Evolutionary conservation across 2,888 invertebrate genomes (phyloP).

Genomic region (Meghimatium bilineatum): DNA sequence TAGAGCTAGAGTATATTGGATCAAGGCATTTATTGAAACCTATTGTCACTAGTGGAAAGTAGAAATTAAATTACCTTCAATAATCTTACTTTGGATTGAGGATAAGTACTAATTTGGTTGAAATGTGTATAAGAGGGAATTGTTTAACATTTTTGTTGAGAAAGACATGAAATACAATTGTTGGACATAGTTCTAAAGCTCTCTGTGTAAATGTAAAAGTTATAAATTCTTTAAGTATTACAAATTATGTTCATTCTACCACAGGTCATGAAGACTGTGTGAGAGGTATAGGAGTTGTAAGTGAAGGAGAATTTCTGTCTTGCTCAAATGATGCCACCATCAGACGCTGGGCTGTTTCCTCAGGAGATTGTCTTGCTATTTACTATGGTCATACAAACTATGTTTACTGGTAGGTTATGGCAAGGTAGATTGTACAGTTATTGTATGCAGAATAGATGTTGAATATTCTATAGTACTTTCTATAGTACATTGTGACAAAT

Average conservation of each 20-base stretch:
- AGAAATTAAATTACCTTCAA: too few species aligned
- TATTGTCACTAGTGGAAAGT: too few species aligned
- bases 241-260: background rate
- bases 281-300: conserved; percentile 85
- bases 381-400: conserved; percentile 78
- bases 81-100: too few species aligned
- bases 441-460: background rate
- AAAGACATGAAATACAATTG: too few species aligned
- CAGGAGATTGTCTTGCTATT: conserved; percentile 82
- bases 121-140: too few species aligned
- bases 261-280: conserved; percentile 95
- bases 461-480: too few species aligned
- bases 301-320: conserved; percentile 85
- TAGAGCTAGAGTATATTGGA: too few species aligned
- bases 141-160: too few species aligned
- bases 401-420: conserved; percentile 81
- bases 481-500: too few species aligned
- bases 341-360: conserved; percentile 86
- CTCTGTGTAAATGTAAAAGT: background rate
- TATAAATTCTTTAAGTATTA: background rate
- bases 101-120: too few species aligned
- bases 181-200: background rate
- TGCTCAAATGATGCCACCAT: conserved; percentile 95
- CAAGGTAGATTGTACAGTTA: background rate
- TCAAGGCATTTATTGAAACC: too few species aligned